Conservation (phyloP, 2,888 invertebrate species). For the Platerodrilus igneus region DNA sequence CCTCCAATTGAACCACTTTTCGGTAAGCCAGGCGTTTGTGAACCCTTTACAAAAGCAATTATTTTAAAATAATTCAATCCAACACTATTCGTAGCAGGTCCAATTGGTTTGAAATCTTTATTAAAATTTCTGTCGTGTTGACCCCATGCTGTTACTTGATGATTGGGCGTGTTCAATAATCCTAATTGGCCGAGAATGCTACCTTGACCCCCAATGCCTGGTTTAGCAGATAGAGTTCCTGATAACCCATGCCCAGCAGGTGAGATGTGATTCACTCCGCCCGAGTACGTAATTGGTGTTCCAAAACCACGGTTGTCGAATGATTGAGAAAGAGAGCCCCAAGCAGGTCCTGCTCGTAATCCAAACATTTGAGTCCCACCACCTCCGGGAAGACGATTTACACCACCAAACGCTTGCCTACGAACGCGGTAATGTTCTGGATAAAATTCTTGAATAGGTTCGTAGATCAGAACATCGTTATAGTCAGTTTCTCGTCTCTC, state of each 20-base stretch:
- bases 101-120: conserved; percentile 10
- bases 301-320: too few relatives aligned
- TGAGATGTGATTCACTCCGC: too few relatives aligned
- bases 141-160: conserved; percentile 11
- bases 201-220: conserved; percentile 4
- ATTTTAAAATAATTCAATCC: conserved; percentile 11
- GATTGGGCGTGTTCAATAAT: conserved; percentile 5
- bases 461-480: too few relatives aligned
- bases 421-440: too few relatives aligned
- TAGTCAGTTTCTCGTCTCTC: too few relatives aligned
- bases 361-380: too few relatives aligned
- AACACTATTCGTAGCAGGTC: conserved; percentile 12
- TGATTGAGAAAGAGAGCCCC: too few relatives aligned
- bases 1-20: conserved; percentile 10
- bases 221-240: conserved; percentile 3
- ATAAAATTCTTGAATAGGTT: too few relatives aligned
- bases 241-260: conserved; percentile 8
- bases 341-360: too few relatives aligned
- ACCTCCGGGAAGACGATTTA: too few relatives aligned
- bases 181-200: conserved; percentile 2
- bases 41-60: conserved; percentile 7
- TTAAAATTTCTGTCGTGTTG: conserved; percentile 16
- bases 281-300: too few relatives aligned
- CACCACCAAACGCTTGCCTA: too few relatives aligned
- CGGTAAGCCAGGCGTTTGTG: conserved; percentile 6